Base-by-base conservation (phyloP, 2,113 vertebrate genomes). In the Pheucticus melanocephalus region DNA sequence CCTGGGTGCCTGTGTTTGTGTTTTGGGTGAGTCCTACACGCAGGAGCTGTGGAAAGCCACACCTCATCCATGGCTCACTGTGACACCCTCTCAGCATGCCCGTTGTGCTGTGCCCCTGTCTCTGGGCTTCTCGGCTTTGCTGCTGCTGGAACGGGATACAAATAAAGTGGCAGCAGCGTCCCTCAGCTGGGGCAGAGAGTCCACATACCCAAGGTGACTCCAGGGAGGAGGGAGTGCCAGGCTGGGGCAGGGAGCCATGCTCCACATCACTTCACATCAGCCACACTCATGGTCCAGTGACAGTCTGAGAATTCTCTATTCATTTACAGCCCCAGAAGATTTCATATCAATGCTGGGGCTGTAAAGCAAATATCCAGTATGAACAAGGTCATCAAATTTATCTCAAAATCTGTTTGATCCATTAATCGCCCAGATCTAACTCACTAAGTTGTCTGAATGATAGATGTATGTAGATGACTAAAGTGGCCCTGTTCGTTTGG, bases 11-110 rank as follows among this genome's bases (percentile, higher is more conserved):
- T 28, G 21, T 19, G 25, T 19, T 22, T 39, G 15, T 63, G 50
- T 27, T 69, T 35, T 18, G 47, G 20, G 37, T 3, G 11, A 53
- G n/a, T 40, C 27, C 56, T 28, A 1, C 20, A 30, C 2, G 3
- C 8, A 45, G 47, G 37, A 63, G 45, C 23, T 51, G 19, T 35
- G 39, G 37, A 44, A 72, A 9, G 10, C 24, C 39, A 7, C 64
- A 18, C 4, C 35, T 40, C 5, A 1, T 4, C 35, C 5, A 0
- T 5, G 40, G 45, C 39, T 37, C 10, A 1, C 25, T 6, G 15
- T 1, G 10, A 15, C 40, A 3, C 1, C 33, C 60, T 56, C 8
- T 1, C 71, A 63, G 31, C 61, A 56, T 6, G 22, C 19, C 22
- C 24, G 2, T 15, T 2, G 28, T 10, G 40, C 33, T 23, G 23